Base-by-base conservation (phyloP, 2,888 invertebrate species). In the Torymus aiolomorphi region DNA sequence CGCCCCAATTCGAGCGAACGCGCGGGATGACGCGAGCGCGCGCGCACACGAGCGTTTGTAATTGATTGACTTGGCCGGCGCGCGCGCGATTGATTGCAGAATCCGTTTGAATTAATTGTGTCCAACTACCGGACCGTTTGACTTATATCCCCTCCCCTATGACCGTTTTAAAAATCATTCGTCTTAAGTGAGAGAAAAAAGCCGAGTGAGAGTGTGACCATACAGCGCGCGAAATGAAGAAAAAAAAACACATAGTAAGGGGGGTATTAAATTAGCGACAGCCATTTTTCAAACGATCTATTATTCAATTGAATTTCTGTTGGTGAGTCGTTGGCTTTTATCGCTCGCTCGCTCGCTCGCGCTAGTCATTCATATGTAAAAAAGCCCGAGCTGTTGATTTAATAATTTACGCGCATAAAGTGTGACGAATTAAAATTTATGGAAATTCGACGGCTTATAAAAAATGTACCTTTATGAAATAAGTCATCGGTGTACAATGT, bases 91-190 rank as follows among this genome's bases (percentile, higher is more conserved):
- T 76, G 78, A 78, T 76, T 78, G 71, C 31, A 72, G 31, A 63
- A 76, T 76, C 70, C 70, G 59, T 69, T 74, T 12, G 63, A 74
- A 82, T 83, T 82, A 82, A 82, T 81, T 76, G 76, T 62, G 18
- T 49, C 57, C 70, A 76, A 78, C 52, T 76, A 54, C 56, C 42
- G 11, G 31, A 3, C 31, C 31, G 31, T 31, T 31, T 31, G 31
- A 31, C 31, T 31, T 31, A 31, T 31, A 31, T 31, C 18, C 49
- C 70, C 31, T 24, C 66, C 71, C 67, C 70, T 77, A 61, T 74
- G 49, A 66, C 67, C 51, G 59, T 75, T 78, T 80, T 76, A 42
- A 70, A 78, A 73, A 67, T 61, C 70, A 73, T 73, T 73, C 51
- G 73, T 56, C 72, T 76, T 57, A 57, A 20, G 61, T 57, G 70